phyloP scores from a whole-genome alignment of 2,113 vertebrate genomes.

The Anseranas semipalmata region DNA sequence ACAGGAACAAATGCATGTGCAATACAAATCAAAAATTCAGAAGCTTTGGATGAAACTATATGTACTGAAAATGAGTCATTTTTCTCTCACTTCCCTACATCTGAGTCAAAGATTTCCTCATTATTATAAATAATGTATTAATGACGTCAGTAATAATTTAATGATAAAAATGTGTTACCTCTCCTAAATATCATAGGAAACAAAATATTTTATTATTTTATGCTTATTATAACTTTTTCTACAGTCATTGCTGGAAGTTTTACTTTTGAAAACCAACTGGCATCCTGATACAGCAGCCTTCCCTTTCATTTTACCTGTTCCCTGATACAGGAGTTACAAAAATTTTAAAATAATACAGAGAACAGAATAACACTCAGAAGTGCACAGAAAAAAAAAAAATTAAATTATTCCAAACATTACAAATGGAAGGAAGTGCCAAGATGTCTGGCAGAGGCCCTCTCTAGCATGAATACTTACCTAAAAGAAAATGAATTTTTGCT shows the following conservation, averaged over 20 bases:
- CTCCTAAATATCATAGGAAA: background rate
- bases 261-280: background rate
- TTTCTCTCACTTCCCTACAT: background rate
- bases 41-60: background rate
- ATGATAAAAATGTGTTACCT: background rate
- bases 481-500: background rate
- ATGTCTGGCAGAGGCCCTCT: background rate
- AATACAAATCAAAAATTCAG: background rate
- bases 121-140: background rate
- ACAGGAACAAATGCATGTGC: slow-evolving; percentile 17
- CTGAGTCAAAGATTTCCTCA: background rate
- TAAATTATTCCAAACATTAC: background rate
- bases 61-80: background rate
- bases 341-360: background rate
- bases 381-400: background rate
- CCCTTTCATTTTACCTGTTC: background rate
- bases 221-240: background rate
- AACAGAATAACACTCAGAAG: background rate
- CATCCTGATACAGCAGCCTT: background rate
- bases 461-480: background rate
- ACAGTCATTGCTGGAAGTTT: background rate
- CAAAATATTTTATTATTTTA: background rate
- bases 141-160: background rate
- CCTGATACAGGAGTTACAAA: background rate
- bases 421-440: background rate